Evolutionary conservation across 2,888 invertebrate genomes (phyloP).

Genomic region (Siphonodentalium dalli): DNA sequence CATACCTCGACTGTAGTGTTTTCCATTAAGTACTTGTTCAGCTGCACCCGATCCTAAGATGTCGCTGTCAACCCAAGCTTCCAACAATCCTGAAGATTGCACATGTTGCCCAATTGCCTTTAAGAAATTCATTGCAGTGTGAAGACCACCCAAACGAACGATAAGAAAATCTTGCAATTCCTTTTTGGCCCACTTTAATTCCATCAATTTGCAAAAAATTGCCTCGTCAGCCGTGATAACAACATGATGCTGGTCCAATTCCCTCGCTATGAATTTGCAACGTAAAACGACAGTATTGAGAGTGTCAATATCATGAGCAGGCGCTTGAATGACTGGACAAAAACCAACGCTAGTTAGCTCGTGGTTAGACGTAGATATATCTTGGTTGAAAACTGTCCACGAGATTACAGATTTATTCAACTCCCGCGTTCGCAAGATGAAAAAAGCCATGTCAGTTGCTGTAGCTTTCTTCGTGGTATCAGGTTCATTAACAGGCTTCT

Average conservation of each 20-base stretch:
- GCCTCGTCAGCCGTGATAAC: slow-evolving; percentile 15
- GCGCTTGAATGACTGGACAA: background rate
- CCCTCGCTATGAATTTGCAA: background rate
- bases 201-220: slow-evolving; percentile 13
- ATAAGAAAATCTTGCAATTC: slow-evolving; percentile 6
- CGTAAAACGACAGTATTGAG: background rate
- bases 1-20: background rate
- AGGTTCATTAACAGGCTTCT: too few species aligned
- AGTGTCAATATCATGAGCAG: slow-evolving; percentile 1
- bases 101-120: slow-evolving; percentile 4
- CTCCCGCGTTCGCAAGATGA: too few species aligned
- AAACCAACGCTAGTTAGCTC: background rate
- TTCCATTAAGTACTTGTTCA: background rate
- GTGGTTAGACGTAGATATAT: too few species aligned
- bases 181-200: slow-evolving; percentile 13
- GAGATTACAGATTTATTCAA: too few species aligned
- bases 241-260: background rate
- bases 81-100: background rate
- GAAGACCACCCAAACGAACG: slow-evolving; percentile 10
- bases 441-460: too few species aligned
- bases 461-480: too few species aligned
- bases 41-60: background rate
- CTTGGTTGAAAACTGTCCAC: too few species aligned
- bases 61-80: background rate
- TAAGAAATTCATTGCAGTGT: background rate